Percentiles rank a stretch among this genome's conserved stretches.
Conservation (phyloP, 2,113 vertebrate genomes). For the Scartelaos histophorus region DNA sequence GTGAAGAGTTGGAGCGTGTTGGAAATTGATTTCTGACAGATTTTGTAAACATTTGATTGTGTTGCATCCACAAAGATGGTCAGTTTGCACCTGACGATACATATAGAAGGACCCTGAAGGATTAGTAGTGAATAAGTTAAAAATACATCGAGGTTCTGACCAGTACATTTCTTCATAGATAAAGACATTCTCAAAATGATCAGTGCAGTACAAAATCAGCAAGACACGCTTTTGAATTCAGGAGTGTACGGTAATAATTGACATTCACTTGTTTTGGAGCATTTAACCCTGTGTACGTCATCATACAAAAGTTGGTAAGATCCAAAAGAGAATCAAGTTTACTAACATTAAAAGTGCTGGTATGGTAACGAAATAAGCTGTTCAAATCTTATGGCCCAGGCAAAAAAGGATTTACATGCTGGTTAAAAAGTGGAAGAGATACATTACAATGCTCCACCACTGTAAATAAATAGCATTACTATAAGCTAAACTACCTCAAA, state of each 20-base stretch:
- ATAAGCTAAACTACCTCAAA: constrained; percentile 17
- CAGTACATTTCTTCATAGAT: constrained; percentile 36
- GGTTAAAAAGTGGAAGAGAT: constrained; percentile 37
- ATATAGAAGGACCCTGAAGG: constrained; percentile 44
- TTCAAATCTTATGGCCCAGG: constrained; percentile 33
- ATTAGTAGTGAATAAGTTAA: constrained; percentile 33
- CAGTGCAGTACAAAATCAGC: constrained; percentile 48
- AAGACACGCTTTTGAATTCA: constrained; percentile 49
- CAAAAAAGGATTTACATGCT: constrained; percentile 42
- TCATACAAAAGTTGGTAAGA: constrained; percentile 51
- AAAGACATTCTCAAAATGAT: constrained; percentile 63
- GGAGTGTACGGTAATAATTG: constrained; percentile 18
- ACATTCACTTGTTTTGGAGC: constrained; percentile 62
- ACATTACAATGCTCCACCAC: background rate
- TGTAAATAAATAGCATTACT: constrained; percentile 18
- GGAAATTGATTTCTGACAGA: constrained; percentile 25
- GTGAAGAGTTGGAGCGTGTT: constrained; percentile 69
- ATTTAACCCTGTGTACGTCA: constrained; percentile 44
- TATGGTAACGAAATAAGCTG: constrained; percentile 42
- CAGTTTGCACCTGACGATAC: constrained; percentile 50
- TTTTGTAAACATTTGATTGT: constrained; percentile 62
- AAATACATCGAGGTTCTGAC: constrained; percentile 64
- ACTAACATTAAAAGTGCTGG: constrained; percentile 63
- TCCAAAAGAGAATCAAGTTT: constrained; percentile 35
- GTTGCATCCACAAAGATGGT: constrained; percentile 52